These are phyloP conservation scores for Wiebesia pumilae DNA, from an alignment of 1,140 invertebrate species.

Conservation along the genomic window DNA sequence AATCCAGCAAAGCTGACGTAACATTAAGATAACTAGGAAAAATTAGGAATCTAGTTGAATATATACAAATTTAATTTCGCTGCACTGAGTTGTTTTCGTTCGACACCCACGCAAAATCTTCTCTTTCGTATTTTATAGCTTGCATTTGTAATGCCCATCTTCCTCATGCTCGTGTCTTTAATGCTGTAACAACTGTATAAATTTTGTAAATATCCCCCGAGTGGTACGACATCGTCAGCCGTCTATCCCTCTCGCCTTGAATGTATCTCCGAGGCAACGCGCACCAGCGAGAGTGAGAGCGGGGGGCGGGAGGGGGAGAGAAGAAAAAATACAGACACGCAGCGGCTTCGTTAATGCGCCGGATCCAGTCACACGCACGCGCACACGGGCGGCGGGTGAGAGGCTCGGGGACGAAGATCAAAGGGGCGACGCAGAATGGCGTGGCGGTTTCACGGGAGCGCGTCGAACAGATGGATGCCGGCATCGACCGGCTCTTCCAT, in stretches of 20 bases:
- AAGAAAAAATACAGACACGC: not conserved
- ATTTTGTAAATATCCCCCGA: constrained; percentile 1
- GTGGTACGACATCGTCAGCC: not conserved
- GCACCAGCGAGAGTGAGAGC: not conserved
- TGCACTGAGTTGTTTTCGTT: too few relatives aligned
- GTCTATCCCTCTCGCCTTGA: not conserved
- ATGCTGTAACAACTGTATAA: not conserved
- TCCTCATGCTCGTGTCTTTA: not conserved
- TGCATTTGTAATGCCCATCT: too few relatives aligned
- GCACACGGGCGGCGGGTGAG: not conserved
- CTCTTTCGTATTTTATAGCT: too few relatives aligned
- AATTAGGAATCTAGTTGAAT: not conserved
- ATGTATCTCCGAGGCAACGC: too few relatives aligned
- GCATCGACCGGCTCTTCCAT: constrained; percentile 51
- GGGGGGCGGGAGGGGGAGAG: too few relatives aligned
- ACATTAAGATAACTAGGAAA: not conserved
- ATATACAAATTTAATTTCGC: too few relatives aligned
- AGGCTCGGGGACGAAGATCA: constrained; percentile 60
- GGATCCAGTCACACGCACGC: not conserved
- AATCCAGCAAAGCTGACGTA: not conserved
- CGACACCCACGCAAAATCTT: too few relatives aligned
- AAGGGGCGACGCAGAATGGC: constrained; percentile 59
- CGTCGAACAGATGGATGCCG: constrained; percentile 59
- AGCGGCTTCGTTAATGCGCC: not conserved
- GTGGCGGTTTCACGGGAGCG: constrained; percentile 58